Percentiles rank a stretch among this genome's conserved stretches.
These are phyloP conservation scores for Probaryconus sp. DNA, from an alignment of 1,140 invertebrate genomes.

Conservation along the genomic window DNA sequence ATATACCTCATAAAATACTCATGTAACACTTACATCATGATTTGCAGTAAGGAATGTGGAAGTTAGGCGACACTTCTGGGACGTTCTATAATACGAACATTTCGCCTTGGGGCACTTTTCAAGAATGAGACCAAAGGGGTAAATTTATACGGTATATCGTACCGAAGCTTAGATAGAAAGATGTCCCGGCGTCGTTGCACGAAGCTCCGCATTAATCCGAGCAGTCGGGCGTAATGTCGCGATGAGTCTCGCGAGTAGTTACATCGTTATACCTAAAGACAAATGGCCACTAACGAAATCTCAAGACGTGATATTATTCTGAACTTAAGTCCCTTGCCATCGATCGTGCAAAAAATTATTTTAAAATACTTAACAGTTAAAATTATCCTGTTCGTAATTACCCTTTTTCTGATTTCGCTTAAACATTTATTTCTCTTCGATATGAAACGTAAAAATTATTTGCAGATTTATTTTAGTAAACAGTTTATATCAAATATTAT, in stretches of 20 bases:
- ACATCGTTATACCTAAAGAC: conserved; percentile 24
- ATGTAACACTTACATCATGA: conserved; percentile 50
- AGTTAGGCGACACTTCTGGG: conserved; percentile 29
- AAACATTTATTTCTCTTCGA: too few species aligned
- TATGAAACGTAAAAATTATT: too few species aligned
- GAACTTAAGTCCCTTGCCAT: not conserved
- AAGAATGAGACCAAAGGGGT: conserved; percentile 30
- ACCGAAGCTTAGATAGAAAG: conserved; percentile 46
- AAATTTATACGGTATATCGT: conserved; percentile 51
- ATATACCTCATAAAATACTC: conserved; percentile 46
- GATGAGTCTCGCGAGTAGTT: conserved; percentile 46
- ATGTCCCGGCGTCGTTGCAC: conserved; percentile 32
- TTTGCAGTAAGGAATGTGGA: conserved; percentile 44
- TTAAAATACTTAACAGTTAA: too few species aligned
- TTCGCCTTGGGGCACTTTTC: conserved; percentile 40
- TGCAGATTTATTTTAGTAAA: too few species aligned
- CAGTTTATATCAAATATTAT: too few species aligned
- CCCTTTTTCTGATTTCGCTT: too few species aligned
- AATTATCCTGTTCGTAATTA: too few species aligned
- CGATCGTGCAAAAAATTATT: too few species aligned
- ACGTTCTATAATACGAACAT: conserved; percentile 30
- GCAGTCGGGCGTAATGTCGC: conserved; percentile 40
- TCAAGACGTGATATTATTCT: not conserved
- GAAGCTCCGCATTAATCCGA: conserved; percentile 48
- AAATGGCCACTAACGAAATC: conserved; percentile 40